phyloP scores from a whole-genome alignment of 2,797 vertebrate species.

The Urocyon cinereoargenteus region DNA sequence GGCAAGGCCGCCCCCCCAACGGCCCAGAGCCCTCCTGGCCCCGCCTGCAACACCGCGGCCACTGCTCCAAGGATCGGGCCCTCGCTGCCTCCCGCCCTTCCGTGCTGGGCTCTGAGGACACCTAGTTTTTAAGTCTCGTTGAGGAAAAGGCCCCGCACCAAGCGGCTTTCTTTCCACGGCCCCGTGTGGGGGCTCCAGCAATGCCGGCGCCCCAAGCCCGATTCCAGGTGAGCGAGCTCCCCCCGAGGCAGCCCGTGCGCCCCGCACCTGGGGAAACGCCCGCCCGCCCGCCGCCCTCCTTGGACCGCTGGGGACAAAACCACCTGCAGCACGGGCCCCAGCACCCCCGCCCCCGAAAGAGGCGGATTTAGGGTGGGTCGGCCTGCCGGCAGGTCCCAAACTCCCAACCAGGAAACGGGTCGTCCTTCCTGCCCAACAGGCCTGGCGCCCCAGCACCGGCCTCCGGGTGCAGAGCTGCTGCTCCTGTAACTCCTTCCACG shows the following conservation, averaged over 20 bases:
- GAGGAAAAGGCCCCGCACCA: constrained; percentile 28
- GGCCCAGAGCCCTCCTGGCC: constrained; percentile 1
- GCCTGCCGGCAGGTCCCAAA: fast-evolving
- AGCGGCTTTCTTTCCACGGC: background rate
- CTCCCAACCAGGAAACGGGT: too few species aligned
- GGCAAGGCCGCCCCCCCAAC: background rate
- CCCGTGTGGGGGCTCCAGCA: too few species aligned
- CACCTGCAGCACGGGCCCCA: too few species aligned
- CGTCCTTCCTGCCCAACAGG: too few species aligned
- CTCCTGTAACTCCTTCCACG: too few species aligned
- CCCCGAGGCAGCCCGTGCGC: background rate
- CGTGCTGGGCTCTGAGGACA: constrained; percentile 10
- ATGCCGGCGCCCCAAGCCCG: constrained; percentile 28
- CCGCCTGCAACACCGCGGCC: background rate
- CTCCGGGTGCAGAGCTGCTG: too few species aligned
- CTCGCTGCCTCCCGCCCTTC: constrained; percentile 4
- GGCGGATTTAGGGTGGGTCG: too few species aligned
- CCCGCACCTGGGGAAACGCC: too few species aligned
- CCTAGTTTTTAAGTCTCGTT: constrained; percentile 58
- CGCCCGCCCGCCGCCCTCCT: fast-evolving
- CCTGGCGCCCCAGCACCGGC: too few species aligned
- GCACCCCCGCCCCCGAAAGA: too few species aligned
- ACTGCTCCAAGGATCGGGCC: constrained; percentile 65
- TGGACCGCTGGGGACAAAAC: too few species aligned
- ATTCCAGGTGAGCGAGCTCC: constrained; percentile 65